phyloP scores from a whole-genome alignment of 2,888 invertebrate species.

The Ischnus inquisitorius region DNA sequence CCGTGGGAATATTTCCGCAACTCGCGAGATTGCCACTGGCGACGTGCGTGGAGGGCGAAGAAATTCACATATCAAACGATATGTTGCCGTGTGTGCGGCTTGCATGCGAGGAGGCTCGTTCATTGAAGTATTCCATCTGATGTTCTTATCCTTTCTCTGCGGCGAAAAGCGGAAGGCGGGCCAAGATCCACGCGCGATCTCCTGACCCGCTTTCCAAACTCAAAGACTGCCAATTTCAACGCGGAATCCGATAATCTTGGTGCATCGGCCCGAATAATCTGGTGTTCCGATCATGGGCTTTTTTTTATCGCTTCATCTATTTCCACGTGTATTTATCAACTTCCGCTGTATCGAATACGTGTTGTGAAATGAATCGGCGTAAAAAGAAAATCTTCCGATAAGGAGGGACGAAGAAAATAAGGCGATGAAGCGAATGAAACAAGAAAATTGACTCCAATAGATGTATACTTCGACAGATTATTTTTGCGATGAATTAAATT shows the following conservation, averaged over 20 bases:
- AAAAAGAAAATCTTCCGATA: too few relatives aligned
- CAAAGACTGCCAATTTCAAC: constrained; percentile 60
- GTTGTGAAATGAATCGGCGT: too few relatives aligned
- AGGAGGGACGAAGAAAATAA: too few relatives aligned
- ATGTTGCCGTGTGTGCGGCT: not conserved
- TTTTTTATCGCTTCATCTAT: not conserved
- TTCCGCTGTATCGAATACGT: not conserved
- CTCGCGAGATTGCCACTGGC: constrained; percentile 21
- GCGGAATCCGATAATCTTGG: constrained; percentile 53
- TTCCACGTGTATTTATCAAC: not conserved
- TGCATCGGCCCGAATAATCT: constrained; percentile 42
- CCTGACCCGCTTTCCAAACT: constrained; percentile 70
- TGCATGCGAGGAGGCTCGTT: constrained; percentile 8
- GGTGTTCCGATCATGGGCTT: constrained; percentile 1
- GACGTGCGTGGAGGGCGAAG: constrained; percentile 25
- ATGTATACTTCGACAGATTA: too few relatives aligned
- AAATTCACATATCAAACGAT: constrained; percentile 56
- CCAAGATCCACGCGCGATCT: constrained; percentile 59
- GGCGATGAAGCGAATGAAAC: too few relatives aligned
- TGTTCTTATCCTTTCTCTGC: constrained; percentile 49
- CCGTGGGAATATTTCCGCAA: constrained; percentile 27
- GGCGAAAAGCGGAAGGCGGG: constrained; percentile 54
- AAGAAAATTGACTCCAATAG: too few relatives aligned
- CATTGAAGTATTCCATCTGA: constrained; percentile 22
- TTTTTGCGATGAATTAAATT: too few relatives aligned